These are phyloP conservation scores for Stramonita haemastoma DNA, from an alignment of 2,888 invertebrate species.

Conservation along the genomic window DNA sequence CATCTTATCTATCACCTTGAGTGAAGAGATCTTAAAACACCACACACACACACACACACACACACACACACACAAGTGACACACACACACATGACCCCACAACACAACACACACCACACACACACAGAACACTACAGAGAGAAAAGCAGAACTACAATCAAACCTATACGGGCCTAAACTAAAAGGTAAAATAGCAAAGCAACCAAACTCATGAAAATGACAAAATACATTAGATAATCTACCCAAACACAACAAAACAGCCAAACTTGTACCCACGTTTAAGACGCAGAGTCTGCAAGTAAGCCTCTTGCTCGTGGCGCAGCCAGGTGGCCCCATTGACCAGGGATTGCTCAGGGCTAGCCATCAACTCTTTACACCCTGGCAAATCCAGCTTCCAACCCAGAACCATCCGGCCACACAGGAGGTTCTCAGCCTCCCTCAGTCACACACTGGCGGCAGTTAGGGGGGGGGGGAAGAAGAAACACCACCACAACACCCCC, in stretches of 20 bases:
- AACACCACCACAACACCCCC: no score
- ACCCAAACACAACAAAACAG: neutral
- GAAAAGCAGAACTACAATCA: neutral
- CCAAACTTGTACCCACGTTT: slow-evolving; percentile 58
- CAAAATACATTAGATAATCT: no score
- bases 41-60: slow-evolving; percentile 21
- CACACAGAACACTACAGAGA: neutral
- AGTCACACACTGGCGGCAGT: no score
- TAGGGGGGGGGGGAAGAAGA: no score
- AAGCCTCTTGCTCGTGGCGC: slow-evolving; percentile 62
- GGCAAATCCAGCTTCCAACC: slow-evolving; percentile 16
- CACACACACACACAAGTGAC: slow-evolving; percentile 32
- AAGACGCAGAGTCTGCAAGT: slow-evolving; percentile 60
- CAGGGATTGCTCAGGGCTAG: slow-evolving; percentile 57
- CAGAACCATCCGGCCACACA: slow-evolving; percentile 43
- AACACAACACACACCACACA: no score
- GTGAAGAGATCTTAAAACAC: no score
- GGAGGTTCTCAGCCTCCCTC: no score
- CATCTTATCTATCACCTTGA: no score
- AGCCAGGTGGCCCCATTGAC: slow-evolving; percentile 61
- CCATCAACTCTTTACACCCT: slow-evolving; percentile 52
- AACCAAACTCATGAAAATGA: no score
- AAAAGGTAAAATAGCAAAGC: neutral
- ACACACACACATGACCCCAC: neutral
- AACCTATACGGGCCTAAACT: neutral